Evolutionary conservation across 30 jellyfish, hydroid and myxozoan genomes (phyloP).

Genomic region (Pelagia noctiluca): DNA sequence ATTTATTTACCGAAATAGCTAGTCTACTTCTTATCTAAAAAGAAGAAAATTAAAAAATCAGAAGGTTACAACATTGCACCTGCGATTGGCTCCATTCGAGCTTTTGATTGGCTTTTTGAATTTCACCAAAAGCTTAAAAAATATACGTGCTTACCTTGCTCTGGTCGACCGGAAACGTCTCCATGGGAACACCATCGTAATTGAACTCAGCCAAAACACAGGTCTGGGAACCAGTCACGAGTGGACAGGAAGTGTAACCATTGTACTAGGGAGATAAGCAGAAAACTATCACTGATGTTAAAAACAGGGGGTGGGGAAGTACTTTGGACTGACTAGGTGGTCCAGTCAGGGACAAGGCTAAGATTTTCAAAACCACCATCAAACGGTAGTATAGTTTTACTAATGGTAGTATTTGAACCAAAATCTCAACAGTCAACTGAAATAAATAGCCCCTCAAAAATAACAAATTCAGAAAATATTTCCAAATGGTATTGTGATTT

Average conservation of each 20-base stretch:
- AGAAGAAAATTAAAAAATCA: not conserved
- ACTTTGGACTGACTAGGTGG: not conserved
- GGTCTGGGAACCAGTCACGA: conserved; percentile 73
- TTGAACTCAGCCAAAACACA: conserved; percentile 93
- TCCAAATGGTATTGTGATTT: too few relatives aligned
- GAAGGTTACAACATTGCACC: not conserved
- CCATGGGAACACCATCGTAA: conserved; percentile 79
- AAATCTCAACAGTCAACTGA: too few relatives aligned
- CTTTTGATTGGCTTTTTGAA: too few relatives aligned
- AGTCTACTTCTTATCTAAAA: not conserved
- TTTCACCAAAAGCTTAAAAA: conserved; percentile 14
- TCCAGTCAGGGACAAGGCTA: too few relatives aligned
- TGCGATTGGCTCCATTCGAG: not conserved
- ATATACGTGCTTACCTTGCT: conserved; percentile 62
- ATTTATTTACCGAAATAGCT: not conserved
- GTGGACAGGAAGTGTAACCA: conserved; percentile 97
- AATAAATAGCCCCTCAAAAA: too few relatives aligned
- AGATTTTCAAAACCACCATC: too few relatives aligned
- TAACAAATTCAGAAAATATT: too few relatives aligned
- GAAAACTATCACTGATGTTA: not conserved
- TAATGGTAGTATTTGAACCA: too few relatives aligned
- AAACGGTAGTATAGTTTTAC: too few relatives aligned
- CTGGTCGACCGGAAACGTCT: conserved; percentile 95
- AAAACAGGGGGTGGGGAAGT: not conserved
- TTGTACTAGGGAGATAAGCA: conserved; percentile 49